Percentiles rank a stretch among this genome's conserved stretches.
Evolutionary conservation across 2,888 invertebrate genomes (phyloP).

Genomic region (Oxyteleia sp.): DNA sequence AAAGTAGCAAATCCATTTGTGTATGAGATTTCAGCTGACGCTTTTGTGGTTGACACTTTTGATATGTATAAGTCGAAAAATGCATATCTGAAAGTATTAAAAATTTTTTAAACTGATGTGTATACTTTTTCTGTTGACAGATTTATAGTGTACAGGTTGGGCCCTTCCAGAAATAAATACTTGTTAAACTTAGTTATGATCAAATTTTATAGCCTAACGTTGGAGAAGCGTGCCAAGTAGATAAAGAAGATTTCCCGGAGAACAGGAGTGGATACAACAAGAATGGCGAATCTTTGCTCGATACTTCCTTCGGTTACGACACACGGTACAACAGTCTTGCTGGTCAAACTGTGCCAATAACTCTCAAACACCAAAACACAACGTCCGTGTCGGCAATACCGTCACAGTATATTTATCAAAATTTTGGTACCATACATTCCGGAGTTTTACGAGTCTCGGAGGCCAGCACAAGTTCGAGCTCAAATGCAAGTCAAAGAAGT

Average conservation of each 20-base stretch:
- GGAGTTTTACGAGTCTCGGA: conserved; percentile 85
- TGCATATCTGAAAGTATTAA: too few relatives aligned
- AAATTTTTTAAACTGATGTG: too few relatives aligned
- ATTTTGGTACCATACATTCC: conserved; percentile 86
- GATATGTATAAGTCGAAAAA: too few relatives aligned
- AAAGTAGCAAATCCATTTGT: too few relatives aligned
- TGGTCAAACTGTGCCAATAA: conserved; percentile 86
- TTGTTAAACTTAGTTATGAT: not conserved
- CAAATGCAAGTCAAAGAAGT: conserved; percentile 85
- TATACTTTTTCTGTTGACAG: too few relatives aligned
- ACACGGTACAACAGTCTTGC: conserved; percentile 84
- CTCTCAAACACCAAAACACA: conserved; percentile 84
- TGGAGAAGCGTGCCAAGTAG: conserved; percentile 60
- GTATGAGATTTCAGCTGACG: too few relatives aligned
- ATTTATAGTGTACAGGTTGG: too few relatives aligned
- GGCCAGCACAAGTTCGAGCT: conserved; percentile 85
- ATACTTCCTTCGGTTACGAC: conserved; percentile 83
- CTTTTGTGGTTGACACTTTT: too few relatives aligned
- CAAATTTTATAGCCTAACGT: conserved; percentile 26
- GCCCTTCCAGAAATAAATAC: not conserved
- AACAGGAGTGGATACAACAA: conserved; percentile 77
- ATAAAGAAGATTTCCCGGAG: conserved; percentile 81
- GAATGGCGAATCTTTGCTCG: conserved; percentile 82
- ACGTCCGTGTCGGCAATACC: conserved; percentile 85
- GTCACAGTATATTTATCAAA: conserved; percentile 85